phyloP scores from a whole-genome alignment of 2,888 invertebrate genomes.

The Tenthredo distinguenda region DNA sequence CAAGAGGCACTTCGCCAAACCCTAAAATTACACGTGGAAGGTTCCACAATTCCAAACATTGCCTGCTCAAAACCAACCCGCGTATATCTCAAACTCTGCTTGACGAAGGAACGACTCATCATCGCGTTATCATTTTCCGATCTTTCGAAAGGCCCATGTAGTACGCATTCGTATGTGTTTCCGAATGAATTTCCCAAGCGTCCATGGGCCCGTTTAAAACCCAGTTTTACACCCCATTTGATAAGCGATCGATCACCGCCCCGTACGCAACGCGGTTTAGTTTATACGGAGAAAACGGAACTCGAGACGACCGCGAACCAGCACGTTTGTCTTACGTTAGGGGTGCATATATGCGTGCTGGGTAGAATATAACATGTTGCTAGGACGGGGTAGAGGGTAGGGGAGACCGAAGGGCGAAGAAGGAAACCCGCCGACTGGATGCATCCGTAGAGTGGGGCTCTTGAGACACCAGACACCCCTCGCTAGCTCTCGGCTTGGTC shows the following conservation, averaged over 20 bases:
- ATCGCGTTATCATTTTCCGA: not conserved
- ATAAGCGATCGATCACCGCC: not conserved
- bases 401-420: slow-evolving; percentile 51
- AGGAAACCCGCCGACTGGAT: slow-evolving; percentile 59
- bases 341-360: not conserved
- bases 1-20: slow-evolving; percentile 22
- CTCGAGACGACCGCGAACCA: slow-evolving; percentile 22
- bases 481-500: slow-evolving; percentile 67
- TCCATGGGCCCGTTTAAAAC: not conserved
- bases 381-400: slow-evolving; percentile 8
- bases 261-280: not conserved
- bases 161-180: too few species aligned
- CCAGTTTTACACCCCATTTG: not conserved
- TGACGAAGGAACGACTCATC: not conserved
- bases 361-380: not conserved
- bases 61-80: too few species aligned
- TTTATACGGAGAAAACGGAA: not conserved
- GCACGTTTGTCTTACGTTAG: slow-evolving; percentile 40
- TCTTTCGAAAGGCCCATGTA: too few species aligned
- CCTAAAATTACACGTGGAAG: slow-evolving; percentile 19
- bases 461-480: slow-evolving; percentile 74
- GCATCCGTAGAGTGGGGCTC: slow-evolving; percentile 69
- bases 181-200: not conserved
- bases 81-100: not conserved
- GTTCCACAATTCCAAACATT: not conserved